Percentiles rank a stretch among this genome's conserved stretches.
phyloP scores from a whole-genome alignment of 2,888 invertebrate genomes.

The Dolichopus griseipennis region DNA sequence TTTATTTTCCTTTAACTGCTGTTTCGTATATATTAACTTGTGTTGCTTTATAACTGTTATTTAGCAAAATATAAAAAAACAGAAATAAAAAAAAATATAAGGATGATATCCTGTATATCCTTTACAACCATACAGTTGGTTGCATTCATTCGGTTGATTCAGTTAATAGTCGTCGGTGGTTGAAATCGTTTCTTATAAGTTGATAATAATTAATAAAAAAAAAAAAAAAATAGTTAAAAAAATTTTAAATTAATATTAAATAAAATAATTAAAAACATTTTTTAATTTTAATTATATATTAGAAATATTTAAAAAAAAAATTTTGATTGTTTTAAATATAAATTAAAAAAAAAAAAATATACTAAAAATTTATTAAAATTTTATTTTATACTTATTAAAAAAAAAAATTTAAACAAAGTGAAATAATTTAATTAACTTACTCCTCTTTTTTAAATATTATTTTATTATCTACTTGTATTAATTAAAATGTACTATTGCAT shows the following conservation, averaged over 20 bases:
- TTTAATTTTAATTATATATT: too few relatives aligned
- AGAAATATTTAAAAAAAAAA: too few relatives aligned
- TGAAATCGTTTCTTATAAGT: constrained; percentile 6
- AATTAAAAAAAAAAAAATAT: too few relatives aligned
- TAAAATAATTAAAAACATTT: neutral
- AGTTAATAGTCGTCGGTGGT: constrained; percentile 9
- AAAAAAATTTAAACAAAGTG: too few relatives aligned
- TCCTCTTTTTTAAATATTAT: too few relatives aligned
- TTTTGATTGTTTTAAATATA: too few relatives aligned
- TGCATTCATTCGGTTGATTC: constrained; percentile 8
- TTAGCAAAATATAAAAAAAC: neutral
- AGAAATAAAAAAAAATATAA: neutral
- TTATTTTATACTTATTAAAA: too few relatives aligned
- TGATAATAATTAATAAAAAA: neutral
- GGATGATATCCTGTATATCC: neutral
- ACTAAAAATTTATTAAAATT: too few relatives aligned
- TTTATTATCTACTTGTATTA: too few relatives aligned
- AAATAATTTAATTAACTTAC: too few relatives aligned
- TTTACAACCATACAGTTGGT: constrained; percentile 4
- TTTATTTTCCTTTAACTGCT: neutral
- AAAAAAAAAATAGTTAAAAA: neutral
- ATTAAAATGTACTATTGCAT: too few relatives aligned
- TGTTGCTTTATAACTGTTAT: neutral
- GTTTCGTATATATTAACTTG: neutral
- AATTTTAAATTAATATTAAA: neutral